Evolutionary conservation across 2,113 vertebrate species (phyloP).

Genomic region (Phylloscopus trochiloides): DNA sequence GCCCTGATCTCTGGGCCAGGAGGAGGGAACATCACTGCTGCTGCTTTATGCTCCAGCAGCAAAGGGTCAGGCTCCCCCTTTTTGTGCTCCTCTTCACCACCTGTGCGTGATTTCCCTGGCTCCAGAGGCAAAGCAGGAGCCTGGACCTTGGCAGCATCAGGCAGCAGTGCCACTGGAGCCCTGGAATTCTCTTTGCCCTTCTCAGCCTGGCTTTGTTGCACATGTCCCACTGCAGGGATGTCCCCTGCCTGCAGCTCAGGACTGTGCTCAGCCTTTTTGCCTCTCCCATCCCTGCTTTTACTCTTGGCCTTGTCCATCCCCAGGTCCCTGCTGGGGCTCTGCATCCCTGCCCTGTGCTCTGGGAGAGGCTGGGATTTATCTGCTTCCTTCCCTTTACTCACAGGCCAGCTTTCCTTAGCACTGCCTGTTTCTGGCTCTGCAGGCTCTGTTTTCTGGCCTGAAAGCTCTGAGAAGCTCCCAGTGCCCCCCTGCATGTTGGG

Average conservation of each 20-base stretch:
- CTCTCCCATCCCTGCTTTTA: neutral
- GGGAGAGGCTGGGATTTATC: neutral
- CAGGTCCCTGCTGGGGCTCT: neutral
- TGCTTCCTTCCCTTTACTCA: neutral
- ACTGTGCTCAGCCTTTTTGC: neutral
- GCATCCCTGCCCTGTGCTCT: neutral
- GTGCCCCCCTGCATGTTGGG: neutral
- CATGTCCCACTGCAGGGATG: neutral
- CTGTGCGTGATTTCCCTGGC: neutral
- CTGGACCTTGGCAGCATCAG: neutral
- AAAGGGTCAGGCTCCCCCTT: neutral
- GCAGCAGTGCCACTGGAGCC: accelerated
- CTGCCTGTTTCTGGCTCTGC: neutral
- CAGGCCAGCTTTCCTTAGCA: accelerated
- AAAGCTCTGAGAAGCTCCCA: neutral
- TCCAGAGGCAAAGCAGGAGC: neutral
- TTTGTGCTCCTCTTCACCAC: neutral
- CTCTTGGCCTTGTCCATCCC: neutral
- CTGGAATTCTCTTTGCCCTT: neutral
- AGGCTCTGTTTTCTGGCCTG: neutral
- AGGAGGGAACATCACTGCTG: neutral
- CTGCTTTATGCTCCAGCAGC: neutral
- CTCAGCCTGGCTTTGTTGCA: accelerated
- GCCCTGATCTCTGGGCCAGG: neutral
- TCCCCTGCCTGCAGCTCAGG: neutral